A percentile compares a stretch with the other conserved stretches of the same genome.
Evolutionary conservation across 2,113 vertebrate species (phyloP).

Genomic region (Neolamprologus variostigma): DNA sequence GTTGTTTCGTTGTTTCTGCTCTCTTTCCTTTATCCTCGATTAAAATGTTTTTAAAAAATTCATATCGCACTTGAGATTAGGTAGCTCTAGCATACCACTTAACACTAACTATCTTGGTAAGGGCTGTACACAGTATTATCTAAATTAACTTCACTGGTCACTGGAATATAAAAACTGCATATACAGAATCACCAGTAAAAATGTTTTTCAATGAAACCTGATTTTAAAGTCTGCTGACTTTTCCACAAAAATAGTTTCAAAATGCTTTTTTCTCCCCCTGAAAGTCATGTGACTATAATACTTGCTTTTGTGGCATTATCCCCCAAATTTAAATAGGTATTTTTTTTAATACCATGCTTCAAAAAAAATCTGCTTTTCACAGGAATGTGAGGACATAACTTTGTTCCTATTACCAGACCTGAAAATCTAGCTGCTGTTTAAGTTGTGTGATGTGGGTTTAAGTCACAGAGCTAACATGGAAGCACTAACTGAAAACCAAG

Average conservation of each 20-base stretch:
- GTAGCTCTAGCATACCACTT: not conserved
- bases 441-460: not conserved
- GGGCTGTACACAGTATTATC: not conserved
- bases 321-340: not conserved
- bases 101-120: not conserved
- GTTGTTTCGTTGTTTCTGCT: not conserved
- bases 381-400: not conserved
- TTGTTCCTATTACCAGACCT: constrained; percentile 23
- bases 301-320: not conserved
- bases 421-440: constrained; percentile 17
- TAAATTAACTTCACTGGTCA: not conserved
- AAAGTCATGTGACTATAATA: not conserved
- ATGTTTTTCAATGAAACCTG: not conserved
- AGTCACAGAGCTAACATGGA: not conserved
- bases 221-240: not conserved
- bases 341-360: not conserved
- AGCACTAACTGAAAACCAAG: not conserved
- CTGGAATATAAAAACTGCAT: not conserved
- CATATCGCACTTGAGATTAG: not conserved
- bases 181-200: not conserved
- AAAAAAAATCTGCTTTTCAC: not conserved
- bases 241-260: not conserved
- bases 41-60: not conserved
- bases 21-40: not conserved
- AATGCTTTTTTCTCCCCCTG: not conserved